These are phyloP conservation scores for Porites divaricata DNA, from an alignment of 92 coral and sea anemone species.

Conservation along the genomic window DNA sequence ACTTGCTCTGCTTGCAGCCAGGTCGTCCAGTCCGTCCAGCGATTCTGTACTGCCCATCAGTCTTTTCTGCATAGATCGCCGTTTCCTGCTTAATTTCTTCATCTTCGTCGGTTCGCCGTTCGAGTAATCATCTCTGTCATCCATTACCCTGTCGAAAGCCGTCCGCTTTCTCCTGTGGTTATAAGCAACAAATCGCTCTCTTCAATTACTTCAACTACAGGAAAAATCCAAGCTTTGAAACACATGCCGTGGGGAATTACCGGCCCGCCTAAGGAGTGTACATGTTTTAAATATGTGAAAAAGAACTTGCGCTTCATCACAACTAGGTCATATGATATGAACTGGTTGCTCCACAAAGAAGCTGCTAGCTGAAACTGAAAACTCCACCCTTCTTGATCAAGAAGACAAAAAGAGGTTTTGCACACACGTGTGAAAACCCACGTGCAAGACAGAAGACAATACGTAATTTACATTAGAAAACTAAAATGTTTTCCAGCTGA, in stretches of 20 bases:
- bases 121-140: slow-evolving; percentile 71
- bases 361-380: background rate
- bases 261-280: background rate
- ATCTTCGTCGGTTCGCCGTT: slow-evolving; percentile 69
- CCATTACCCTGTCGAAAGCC: slow-evolving; percentile 50
- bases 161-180: slow-evolving; percentile 55
- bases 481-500: too few species aligned
- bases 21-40: slow-evolving; percentile 66
- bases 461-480: too few species aligned
- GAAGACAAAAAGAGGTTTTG: too few species aligned
- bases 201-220: background rate
- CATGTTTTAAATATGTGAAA: too few species aligned
- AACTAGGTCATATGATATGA: background rate
- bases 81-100: slow-evolving; percentile 62
- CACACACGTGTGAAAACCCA: too few species aligned
- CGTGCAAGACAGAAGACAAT: too few species aligned
- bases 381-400: too few species aligned
- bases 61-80: slow-evolving; percentile 70
- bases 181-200: too few species aligned
- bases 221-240: background rate
- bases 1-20: slow-evolving; percentile 75
- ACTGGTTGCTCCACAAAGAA: background rate
- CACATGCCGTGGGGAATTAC: background rate
- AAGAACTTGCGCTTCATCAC: background rate
- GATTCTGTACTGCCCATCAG: slow-evolving; percentile 93